These are phyloP conservation scores for Agriopis aurantiaria DNA, from an alignment of 2,888 invertebrate genomes.

Conservation along the genomic window DNA sequence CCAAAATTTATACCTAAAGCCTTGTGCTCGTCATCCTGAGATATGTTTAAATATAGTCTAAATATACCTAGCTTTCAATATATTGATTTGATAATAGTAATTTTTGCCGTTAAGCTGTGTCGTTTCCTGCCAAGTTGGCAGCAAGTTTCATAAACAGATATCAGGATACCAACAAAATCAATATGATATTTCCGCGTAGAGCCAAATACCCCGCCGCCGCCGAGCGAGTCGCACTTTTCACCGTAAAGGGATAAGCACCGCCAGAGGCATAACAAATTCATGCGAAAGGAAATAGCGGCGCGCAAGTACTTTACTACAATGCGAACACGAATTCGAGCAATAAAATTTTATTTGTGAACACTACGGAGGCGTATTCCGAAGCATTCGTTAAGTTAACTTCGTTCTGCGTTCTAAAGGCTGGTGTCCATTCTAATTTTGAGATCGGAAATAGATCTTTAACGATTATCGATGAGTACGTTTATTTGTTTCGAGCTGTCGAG, in stretches of 20 bases:
- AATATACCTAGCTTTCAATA: too few relatives aligned
- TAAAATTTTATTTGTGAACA: constrained; percentile 53
- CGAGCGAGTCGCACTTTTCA: constrained; percentile 10
- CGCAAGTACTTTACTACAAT: constrained; percentile 48
- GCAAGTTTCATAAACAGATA: constrained; percentile 2
- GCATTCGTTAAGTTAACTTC: constrained; percentile 30
- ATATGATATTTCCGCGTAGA: constrained; percentile 13
- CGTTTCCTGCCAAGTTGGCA: not conserved
- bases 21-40: too few relatives aligned
- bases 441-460: too few relatives aligned
- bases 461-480: too few relatives aligned
- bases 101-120: too few relatives aligned
- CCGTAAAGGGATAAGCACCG: constrained; percentile 30
- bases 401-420: constrained; percentile 25
- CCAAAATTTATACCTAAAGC: too few relatives aligned
- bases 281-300: constrained; percentile 44
- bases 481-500: too few relatives aligned
- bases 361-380: constrained; percentile 41
- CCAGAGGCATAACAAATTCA: constrained; percentile 44
- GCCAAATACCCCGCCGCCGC: not conserved
- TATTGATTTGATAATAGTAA: too few relatives aligned
- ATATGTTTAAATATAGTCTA: too few relatives aligned
- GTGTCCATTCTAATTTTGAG: not conserved
- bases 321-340: constrained; percentile 50
- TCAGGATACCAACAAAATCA: constrained; percentile 18